These are phyloP conservation scores for Myotis yumanensis DNA, from an alignment of 2,113 vertebrate species.

Conservation along the genomic window DNA sequence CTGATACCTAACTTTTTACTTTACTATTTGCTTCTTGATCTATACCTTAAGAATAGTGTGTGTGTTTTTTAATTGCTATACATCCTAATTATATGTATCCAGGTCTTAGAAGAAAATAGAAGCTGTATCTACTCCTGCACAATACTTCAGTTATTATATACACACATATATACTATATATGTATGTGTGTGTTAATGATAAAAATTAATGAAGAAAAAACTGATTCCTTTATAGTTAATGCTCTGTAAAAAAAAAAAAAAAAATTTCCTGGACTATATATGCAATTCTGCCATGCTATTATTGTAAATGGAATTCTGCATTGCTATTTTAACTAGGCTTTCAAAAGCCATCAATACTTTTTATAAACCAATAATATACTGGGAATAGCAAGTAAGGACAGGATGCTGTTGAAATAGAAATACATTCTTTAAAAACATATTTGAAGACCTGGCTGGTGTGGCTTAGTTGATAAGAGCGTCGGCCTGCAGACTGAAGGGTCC, in stretches of 20 bases:
- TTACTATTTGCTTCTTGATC: conserved; percentile 9
- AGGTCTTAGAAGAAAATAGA: background rate
- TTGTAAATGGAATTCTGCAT: background rate
- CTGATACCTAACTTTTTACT: background rate
- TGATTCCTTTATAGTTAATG: background rate
- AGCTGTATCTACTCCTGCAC: background rate
- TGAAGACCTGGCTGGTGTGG: background rate
- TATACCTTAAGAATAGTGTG: background rate
- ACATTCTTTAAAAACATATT: no score
- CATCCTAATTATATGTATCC: background rate
- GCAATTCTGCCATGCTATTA: background rate
- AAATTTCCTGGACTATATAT: background rate
- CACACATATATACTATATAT: background rate
- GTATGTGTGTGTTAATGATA: background rate
- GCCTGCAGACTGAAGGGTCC: background rate
- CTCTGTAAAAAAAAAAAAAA: background rate
- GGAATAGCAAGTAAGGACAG: background rate
- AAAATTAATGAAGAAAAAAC: conserved; percentile 5
- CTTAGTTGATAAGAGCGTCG: background rate
- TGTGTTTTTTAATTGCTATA: background rate
- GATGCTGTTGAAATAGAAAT: background rate
- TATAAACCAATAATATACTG: background rate
- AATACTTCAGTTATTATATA: background rate
- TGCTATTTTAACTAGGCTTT: conserved; percentile 20
- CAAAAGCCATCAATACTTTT: conserved; percentile 17